Conservation (phyloP, 2,797 vertebrate species). For the Lepilemur septentrionalis region DNA sequence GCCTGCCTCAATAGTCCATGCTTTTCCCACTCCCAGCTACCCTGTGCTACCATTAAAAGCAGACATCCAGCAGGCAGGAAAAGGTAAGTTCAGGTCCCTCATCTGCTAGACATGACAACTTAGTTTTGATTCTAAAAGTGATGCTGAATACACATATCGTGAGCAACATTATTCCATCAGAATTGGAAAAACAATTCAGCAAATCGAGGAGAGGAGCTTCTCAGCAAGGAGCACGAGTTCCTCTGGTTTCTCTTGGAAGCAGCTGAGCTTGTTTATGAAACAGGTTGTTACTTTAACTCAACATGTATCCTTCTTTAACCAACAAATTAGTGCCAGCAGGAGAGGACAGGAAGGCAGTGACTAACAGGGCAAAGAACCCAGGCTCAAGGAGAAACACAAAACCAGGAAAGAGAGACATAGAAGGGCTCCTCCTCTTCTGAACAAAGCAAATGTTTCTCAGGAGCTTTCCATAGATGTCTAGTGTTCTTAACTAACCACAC, state of each 20-base stretch:
- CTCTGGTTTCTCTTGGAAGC: constrained; percentile 35
- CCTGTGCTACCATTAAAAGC: not conserved
- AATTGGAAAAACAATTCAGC: constrained; percentile 54
- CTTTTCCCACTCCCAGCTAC: not conserved
- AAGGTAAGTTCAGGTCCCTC: not conserved
- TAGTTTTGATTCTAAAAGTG: constrained; percentile 52
- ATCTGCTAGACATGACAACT: not conserved
- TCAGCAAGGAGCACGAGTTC: constrained; percentile 38
- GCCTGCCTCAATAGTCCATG: not conserved
- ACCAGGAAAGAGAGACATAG: accelerated
- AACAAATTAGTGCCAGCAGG: not conserved
- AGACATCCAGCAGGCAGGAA: not conserved
- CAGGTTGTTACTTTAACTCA: constrained; percentile 53
- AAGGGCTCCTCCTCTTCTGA: not conserved
- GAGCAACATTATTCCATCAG: constrained; percentile 18
- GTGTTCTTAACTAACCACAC: constrained; percentile 67
- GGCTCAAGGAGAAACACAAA: not conserved
- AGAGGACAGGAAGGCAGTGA: not conserved
- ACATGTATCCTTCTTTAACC: constrained; percentile 20
- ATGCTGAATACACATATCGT: not conserved
- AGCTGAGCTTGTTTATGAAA: constrained; percentile 52
- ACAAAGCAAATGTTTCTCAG: constrained; percentile 13
- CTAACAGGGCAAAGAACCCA: not conserved
- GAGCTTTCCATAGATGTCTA: constrained; percentile 56
- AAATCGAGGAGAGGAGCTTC: constrained; percentile 16